Evolutionary conservation across 2,888 invertebrate species (phyloP).

Genomic region (Phytoseiulus persimilis): DNA sequence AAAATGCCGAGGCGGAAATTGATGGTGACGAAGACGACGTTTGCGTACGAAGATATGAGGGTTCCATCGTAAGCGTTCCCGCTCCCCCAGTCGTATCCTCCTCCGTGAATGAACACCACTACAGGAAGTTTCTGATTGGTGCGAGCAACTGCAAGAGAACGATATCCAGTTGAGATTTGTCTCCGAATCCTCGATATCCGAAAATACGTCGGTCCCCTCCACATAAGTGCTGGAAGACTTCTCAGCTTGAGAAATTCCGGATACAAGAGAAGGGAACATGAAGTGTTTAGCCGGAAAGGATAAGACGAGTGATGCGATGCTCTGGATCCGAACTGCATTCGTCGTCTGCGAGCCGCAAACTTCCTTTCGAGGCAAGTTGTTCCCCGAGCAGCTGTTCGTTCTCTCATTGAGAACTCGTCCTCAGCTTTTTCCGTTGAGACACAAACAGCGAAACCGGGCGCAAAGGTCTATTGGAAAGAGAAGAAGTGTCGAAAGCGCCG

Average conservation of each 20-base stretch:
- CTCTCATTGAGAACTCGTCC: background rate
- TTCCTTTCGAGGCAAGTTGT: background rate
- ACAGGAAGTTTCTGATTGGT: conserved; percentile 56
- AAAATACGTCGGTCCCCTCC: background rate
- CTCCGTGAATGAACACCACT: conserved; percentile 85
- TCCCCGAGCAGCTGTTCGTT: background rate
- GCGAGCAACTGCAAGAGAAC: background rate
- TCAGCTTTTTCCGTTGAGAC: background rate
- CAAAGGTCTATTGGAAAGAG: background rate
- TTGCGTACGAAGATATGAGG: conserved; percentile 67
- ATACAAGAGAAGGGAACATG: background rate
- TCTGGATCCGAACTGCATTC: background rate
- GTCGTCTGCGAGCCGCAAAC: background rate
- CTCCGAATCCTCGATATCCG: background rate
- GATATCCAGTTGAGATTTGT: background rate
- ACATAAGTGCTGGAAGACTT: background rate
- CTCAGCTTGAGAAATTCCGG: background rate
- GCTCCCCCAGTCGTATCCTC: conserved; percentile 81
- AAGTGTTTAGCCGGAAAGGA: background rate
- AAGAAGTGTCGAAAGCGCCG: background rate
- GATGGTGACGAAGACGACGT: conserved; percentile 85
- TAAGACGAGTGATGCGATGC: background rate
- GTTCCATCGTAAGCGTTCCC: conserved; percentile 79
- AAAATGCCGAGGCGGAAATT: conserved; percentile 90
- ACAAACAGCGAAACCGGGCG: background rate